Conservation (phyloP, 2,888 invertebrate genomes). For the Watsonalla cultraria region DNA sequence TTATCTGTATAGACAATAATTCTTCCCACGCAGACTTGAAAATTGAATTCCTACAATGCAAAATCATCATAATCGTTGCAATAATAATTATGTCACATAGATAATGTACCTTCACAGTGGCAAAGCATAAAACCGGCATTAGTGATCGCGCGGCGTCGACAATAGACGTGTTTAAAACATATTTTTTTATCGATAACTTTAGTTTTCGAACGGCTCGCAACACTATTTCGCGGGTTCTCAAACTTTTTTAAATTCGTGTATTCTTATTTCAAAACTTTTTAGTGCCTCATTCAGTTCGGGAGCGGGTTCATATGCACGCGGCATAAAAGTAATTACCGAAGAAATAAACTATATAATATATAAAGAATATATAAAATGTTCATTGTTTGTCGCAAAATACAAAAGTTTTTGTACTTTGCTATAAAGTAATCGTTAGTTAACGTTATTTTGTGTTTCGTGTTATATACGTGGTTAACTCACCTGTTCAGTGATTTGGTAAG, state of each 20-base stretch:
- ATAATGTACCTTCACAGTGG: neutral
- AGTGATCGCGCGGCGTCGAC: neutral
- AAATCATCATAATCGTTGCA: neutral
- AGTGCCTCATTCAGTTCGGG: neutral
- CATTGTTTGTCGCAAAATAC: neutral
- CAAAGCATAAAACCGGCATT: neutral
- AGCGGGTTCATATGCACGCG: neutral
- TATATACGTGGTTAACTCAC: neutral
- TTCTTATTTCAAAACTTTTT: neutral
- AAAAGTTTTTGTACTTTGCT: constrained; percentile 1
- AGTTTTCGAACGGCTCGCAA: neutral
- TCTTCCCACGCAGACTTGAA: neutral
- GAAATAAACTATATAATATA: too few relatives aligned
- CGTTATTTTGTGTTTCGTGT: neutral
- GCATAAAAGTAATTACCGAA: neutral
- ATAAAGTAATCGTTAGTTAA: neutral
- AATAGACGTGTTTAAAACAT: neutral
- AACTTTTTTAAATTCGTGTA: neutral
- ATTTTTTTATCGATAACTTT: neutral
- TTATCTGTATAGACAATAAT: too few relatives aligned
- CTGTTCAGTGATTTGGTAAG: neutral
- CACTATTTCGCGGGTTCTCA: neutral
- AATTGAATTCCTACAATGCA: neutral
- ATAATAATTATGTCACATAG: neutral
- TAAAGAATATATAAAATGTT: neutral